These are phyloP conservation scores for Mobula birostris DNA, from an alignment of 2,113 vertebrate species.

Conservation along the genomic window DNA sequence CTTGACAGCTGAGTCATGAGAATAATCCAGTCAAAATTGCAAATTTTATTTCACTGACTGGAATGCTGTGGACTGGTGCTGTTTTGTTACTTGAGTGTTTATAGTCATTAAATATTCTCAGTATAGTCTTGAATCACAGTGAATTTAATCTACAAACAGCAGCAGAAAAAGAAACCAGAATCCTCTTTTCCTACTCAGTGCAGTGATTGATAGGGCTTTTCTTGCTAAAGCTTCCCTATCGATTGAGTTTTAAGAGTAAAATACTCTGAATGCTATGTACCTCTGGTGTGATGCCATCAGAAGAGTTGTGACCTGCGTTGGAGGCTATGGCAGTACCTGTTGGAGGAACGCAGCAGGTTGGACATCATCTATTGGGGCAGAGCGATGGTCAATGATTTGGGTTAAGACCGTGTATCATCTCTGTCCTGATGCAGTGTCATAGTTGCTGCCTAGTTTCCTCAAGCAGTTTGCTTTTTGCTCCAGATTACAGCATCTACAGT, in stretches of 20 bases:
- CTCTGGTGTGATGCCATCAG: too few relatives aligned
- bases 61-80: not conserved
- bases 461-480: too few relatives aligned
- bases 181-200: not conserved
- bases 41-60: not conserved
- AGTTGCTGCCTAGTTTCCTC: too few relatives aligned
- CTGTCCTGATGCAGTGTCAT: too few relatives aligned
- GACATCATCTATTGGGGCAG: too few relatives aligned
- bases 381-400: too few relatives aligned
- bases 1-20: not conserved
- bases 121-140: not conserved
- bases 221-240: not conserved
- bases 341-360: too few relatives aligned
- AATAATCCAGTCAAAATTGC: not conserved
- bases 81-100: not conserved
- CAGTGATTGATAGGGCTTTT: not conserved
- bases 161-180: not conserved
- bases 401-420: too few relatives aligned
- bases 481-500: too few relatives aligned
- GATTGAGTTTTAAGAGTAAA: not conserved
- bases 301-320: too few relatives aligned
- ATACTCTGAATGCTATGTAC: too few relatives aligned
- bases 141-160: not conserved
- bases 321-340: too few relatives aligned
- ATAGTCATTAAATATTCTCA: not conserved